Conservation (phyloP, 2,888 invertebrate genomes). For the Stramonita haemastoma region DNA sequence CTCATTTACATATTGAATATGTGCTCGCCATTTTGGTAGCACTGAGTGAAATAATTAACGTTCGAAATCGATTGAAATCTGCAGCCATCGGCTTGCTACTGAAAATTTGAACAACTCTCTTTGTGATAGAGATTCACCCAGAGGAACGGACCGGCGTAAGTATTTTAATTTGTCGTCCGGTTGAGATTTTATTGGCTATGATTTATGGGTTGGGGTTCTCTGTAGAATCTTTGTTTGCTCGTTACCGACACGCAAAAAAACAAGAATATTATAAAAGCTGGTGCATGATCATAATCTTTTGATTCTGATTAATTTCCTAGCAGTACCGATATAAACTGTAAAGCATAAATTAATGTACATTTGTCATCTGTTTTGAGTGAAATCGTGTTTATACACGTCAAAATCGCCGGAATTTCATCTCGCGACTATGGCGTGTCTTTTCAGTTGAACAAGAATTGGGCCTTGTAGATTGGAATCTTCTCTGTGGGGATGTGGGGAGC, state of each 20-base stretch:
- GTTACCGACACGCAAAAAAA: conserved; percentile 14
- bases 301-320: too few relatives aligned
- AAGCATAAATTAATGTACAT: background rate
- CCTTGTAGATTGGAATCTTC: too few relatives aligned
- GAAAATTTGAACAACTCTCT: conserved; percentile 62
- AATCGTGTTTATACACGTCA: conserved; percentile 33
- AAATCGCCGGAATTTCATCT: conserved; percentile 24
- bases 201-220: conserved; percentile 33
- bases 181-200: conserved; percentile 30
- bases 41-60: conserved; percentile 50
- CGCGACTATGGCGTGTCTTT: background rate
- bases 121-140: conserved; percentile 63
- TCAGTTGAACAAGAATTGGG: conserved; percentile 13
- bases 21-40: conserved; percentile 72
- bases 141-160: conserved; percentile 75
- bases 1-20: conserved; percentile 71
- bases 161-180: conserved; percentile 47
- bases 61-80: conserved; percentile 65
- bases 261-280: background rate
- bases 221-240: conserved; percentile 45
- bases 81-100: conserved; percentile 61
- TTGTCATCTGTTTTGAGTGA: background rate
- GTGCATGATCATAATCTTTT: too few relatives aligned
- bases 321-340: too few relatives aligned
- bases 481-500: too few relatives aligned